Evolutionary conservation across 2,888 invertebrate genomes (phyloP).

Genomic region (Drosophila paranaensis): DNA sequence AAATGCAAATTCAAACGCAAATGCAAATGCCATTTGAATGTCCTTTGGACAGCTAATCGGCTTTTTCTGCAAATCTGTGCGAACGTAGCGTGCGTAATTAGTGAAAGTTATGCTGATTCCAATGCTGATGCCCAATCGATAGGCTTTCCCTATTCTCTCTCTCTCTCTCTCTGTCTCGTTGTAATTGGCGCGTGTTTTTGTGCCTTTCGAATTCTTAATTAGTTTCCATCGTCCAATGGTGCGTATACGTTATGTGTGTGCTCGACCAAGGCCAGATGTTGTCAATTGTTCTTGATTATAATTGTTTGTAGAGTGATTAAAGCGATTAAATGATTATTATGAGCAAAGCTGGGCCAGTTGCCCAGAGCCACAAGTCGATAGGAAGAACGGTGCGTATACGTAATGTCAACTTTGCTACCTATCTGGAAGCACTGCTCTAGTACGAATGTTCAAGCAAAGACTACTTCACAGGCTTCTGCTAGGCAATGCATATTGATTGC

Average conservation of each 20-base stretch:
- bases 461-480: neutral
- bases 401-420: neutral
- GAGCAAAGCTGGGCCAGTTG: too few species aligned
- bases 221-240: conserved; percentile 50
- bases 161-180: neutral
- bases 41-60: conserved; percentile 9
- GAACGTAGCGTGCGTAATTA: conserved; percentile 43
- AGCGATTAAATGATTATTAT: too few species aligned
- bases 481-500: neutral
- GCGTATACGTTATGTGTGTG: conserved; percentile 40
- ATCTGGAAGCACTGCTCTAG: too few species aligned
- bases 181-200: conserved; percentile 38
- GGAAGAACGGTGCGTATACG: neutral
- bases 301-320: too few species aligned
- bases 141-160: neutral
- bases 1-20: conserved; percentile 47
- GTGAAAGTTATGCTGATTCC: conserved; percentile 25
- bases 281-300: conserved; percentile 5
- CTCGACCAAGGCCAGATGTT: conserved; percentile 18
- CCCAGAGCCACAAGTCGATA: neutral
- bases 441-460: too few species aligned
- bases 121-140: conserved; percentile 43
- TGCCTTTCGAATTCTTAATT: conserved; percentile 39
- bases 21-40: conserved; percentile 13
- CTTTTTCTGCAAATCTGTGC: conserved; percentile 6